phyloP scores from a whole-genome alignment of 1,140 invertebrate species.

The Holcopasites calliopsidis region DNA sequence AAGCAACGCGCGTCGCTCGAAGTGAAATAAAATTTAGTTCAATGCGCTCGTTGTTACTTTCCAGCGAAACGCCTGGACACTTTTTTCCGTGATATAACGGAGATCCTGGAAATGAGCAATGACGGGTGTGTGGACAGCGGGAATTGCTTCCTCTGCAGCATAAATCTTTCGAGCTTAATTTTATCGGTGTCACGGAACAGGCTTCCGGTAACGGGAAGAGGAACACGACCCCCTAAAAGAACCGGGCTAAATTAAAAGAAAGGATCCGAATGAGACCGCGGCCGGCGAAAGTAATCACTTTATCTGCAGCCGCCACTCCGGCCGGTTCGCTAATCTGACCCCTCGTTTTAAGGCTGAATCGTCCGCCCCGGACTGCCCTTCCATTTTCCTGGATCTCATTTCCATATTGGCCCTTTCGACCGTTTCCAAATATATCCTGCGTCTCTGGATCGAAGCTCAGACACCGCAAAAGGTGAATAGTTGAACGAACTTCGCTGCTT shows the following conservation, averaged over 20 bases:
- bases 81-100: background rate
- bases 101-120: background rate
- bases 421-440: background rate
- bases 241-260: slow-evolving; percentile 67
- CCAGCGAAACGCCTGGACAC: too few species aligned
- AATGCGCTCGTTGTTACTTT: too few species aligned
- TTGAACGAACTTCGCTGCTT: too few species aligned
- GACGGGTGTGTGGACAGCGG: slow-evolving; percentile 17
- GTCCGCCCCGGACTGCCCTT: slow-evolving; percentile 22
- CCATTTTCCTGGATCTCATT: slow-evolving; percentile 36
- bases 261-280: slow-evolving; percentile 67
- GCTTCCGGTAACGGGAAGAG: slow-evolving; percentile 7
- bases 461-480: too few species aligned
- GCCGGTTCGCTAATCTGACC: slow-evolving; percentile 51
- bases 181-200: slow-evolving; percentile 58
- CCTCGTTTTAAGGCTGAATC: slow-evolving; percentile 54
- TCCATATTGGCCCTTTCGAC: slow-evolving; percentile 43
- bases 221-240: slow-evolving; percentile 38
- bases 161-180: slow-evolving; percentile 66
- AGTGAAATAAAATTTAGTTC: background rate
- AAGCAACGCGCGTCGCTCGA: background rate
- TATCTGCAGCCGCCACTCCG: slow-evolving; percentile 65
- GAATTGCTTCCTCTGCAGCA: slow-evolving; percentile 38
- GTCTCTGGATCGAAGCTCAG: too few species aligned
- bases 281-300: slow-evolving; percentile 67